Evolutionary conservation across 2,888 invertebrate genomes (phyloP).

Genomic region (Drosophila paramelanica): DNA sequence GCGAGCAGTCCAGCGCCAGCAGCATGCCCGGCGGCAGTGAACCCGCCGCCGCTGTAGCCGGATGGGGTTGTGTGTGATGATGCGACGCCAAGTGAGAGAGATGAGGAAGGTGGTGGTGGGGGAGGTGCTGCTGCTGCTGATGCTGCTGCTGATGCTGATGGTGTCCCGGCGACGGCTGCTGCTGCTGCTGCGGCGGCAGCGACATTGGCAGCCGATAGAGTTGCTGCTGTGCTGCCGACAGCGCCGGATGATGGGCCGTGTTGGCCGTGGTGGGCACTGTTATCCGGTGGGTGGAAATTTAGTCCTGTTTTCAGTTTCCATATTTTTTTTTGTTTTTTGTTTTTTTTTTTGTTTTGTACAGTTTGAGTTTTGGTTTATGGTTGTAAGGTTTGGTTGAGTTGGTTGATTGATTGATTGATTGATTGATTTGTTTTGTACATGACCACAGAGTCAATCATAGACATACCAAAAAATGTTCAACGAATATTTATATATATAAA

Average conservation of each 20-base stretch:
- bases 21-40: conserved; percentile 79
- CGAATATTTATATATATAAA: conserved; percentile 84
- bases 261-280: conserved; percentile 83
- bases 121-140: conserved; percentile 56
- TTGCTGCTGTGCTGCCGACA: conserved; percentile 66
- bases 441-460: conserved; percentile 85
- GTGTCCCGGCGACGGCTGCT: conserved; percentile 77
- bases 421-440: conserved; percentile 81
- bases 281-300: conserved; percentile 85
- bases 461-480: conserved; percentile 85
- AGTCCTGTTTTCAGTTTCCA: conserved; percentile 85
- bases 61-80: conserved; percentile 67
- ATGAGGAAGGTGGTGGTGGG: conserved; percentile 61
- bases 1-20: conserved; percentile 85
- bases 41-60: conserved; percentile 45
- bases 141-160: conserved; percentile 65
- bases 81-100: conserved; percentile 71
- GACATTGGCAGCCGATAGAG: conserved; percentile 82
- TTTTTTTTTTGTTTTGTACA: conserved; percentile 76
- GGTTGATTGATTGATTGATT: conserved; percentile 69
- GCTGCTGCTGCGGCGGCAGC: conserved; percentile 82
- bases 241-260: conserved; percentile 66
- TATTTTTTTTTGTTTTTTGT: conserved; percentile 70
- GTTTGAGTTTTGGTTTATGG: conserved; percentile 80
- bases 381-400: conserved; percentile 74